Evolutionary conservation across 2,113 vertebrate genomes (phyloP), one percentile per base, ranked within the genome.

Genomic region (Holacanthus passer): DNA sequence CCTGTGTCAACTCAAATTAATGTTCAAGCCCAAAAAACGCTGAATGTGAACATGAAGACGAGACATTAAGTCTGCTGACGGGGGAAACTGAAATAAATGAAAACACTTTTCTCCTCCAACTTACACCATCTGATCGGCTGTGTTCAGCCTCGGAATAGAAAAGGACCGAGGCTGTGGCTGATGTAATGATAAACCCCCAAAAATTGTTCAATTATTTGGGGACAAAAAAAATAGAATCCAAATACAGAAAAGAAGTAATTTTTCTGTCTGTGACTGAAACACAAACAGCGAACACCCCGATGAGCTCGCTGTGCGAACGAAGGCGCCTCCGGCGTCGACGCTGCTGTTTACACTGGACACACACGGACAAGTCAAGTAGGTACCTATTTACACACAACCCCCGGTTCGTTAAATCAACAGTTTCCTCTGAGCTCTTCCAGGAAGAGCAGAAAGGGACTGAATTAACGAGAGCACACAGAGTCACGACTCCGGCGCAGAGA

Each of bases 311-410:
- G 39, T 47, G 67, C 14, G 50, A 35, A 14, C 19, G 31, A 20
- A 1, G 20, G 27, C 43, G 48, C 37, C 70, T 32, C 53, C 24
- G 27, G 24, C 27, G 75, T 20, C 5, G 37, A 66, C 39, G 16
- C 73, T 2, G 65, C 73, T 87, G 77, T 87, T 88, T 84, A 86
- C 68, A n/a, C 60, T 47, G 69, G 78, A 74, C 83, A 86, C 77
- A 88, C 86, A 73, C 60, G 6, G 69, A 65, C 45, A 24, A 82
- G 81, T 84, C 37, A 37, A 77, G 77, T 53, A 80, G 73, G n/a
- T n/a, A 43, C 13, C 29, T 82, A 43, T 84, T 82, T 87, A 85
- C 77, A 55, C 71, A 73, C 70, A 82, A 79, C 0, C 71, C 41
- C 77, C 35, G 0, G 11, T 37, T 47, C 1, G 27, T 70, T 86